These are phyloP conservation scores for Corydoras sp. DNA, from an alignment of 2,113 vertebrate genomes.

Conservation along the genomic window DNA sequence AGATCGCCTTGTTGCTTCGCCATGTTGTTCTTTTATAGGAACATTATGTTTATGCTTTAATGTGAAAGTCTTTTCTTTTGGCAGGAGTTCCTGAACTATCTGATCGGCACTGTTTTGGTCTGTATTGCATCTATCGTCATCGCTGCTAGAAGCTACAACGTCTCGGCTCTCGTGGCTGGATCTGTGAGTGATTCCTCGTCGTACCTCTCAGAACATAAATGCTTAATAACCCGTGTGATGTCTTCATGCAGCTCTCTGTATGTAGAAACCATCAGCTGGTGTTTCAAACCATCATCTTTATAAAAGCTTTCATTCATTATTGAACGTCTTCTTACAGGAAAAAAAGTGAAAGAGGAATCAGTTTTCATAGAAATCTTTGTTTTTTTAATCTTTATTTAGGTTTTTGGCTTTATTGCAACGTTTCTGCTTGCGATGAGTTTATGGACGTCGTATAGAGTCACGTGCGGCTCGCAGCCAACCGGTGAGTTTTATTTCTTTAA, in stretches of 20 bases:
- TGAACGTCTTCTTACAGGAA: too few species aligned
- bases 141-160: conserved; percentile 61
- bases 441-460: conserved; percentile 85
- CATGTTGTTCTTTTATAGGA: too few species aligned
- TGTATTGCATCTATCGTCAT: conserved; percentile 81
- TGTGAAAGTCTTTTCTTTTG: conserved; percentile 32
- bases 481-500: conserved; percentile 59
- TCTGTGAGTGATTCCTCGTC: conserved; percentile 66
- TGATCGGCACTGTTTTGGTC: conserved; percentile 77
- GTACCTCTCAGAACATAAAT: too few species aligned
- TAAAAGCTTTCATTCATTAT: too few species aligned
- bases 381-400: conserved; percentile 59
- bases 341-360: not conserved
- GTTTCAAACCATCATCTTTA: too few species aligned
- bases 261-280: too few species aligned
- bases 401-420: conserved; percentile 84
- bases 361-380: not conserved
- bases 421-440: conserved; percentile 79
- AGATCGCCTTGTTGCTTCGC: too few species aligned
- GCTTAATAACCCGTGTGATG: too few species aligned
- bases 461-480: conserved; percentile 75
- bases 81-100: conserved; percentile 91
- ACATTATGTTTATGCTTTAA: not conserved
- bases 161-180: conserved; percentile 69
- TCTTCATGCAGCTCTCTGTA: too few species aligned